These are phyloP conservation scores for Hirudinaria manillensis DNA, from an alignment of 2,888 invertebrate species.

Conservation along the genomic window DNA sequence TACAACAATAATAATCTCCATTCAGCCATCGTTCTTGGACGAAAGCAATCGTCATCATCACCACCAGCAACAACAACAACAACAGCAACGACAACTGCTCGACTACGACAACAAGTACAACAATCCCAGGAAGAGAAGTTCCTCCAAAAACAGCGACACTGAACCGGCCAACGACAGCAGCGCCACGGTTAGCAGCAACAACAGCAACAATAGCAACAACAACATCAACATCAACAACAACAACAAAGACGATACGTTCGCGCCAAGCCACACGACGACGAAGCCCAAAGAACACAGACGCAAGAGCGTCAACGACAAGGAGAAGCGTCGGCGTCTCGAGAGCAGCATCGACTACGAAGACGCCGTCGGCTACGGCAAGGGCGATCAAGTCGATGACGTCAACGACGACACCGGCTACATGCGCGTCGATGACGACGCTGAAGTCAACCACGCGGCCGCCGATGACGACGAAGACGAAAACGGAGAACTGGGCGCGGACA, in stretches of 20 bases:
- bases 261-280: background rate
- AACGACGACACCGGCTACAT: constrained; percentile 26
- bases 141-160: constrained; percentile 4
- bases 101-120: constrained; percentile 7
- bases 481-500: background rate
- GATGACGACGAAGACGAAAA: background rate
- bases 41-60: constrained; percentile 10
- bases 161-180: background rate
- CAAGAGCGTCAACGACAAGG: constrained; percentile 21
- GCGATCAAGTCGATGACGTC: constrained; percentile 27
- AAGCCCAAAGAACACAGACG: constrained; percentile 12
- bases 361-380: background rate
- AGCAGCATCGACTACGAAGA: constrained; percentile 18
- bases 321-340: constrained; percentile 2
- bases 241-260: background rate
- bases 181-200: constrained; percentile 8
- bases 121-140: background rate
- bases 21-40: no score
- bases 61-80: background rate
- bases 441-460: background rate
- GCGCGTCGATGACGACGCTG: constrained; percentile 18
- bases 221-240: background rate
- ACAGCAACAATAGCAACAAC: background rate
- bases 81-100: background rate
- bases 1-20: no score